Evolutionary conservation across 2,113 vertebrate species (phyloP), one percentile per base, ranked within the genome.

Genomic region (Podarcis cretensis): DNA sequence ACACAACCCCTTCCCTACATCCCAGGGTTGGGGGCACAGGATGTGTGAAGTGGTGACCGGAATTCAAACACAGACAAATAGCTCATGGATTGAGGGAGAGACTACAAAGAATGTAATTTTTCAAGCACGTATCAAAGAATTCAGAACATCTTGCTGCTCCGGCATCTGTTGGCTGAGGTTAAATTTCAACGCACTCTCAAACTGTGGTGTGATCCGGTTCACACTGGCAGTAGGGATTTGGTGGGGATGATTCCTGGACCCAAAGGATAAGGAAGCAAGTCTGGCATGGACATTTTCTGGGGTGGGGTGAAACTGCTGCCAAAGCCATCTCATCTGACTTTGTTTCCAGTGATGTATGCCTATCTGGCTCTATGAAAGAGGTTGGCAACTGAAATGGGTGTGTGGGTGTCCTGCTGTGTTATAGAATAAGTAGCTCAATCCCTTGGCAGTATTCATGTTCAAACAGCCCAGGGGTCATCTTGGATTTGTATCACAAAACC

Each of bases 71-170:
- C 2, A 75, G 9, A 63, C 21, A 32, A 40, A 30, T 3, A 16
- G 27, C 37, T n/a, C 14, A 8, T 27, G 23, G 48, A 85, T 2
- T 20, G 25, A 85, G 84, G 14, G 84, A 63, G n/a, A 74, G 73
- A 77, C 54, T 75, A 71, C 35, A 35, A 84, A 73, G 40, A 84
- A 43, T 54, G 68, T 85, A 63, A 40, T 65, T 85, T 85, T 85
- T 63, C 84, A 85, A 76, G 84, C 84, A 77, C 37, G 57, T 77
- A 76, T 65, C 73, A 40, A 85, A 65, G 32, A 85, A 76, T 85
- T 65, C 59, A 85, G 84, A 63, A 65, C 35, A 23, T 37, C 13
- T 23, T 10, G 57, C 73, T 40, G 23, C 84, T 66, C 32, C 59
- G 5, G 73, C 73, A 85, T 59, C 73, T 76, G 84, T 43, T 73